Percentiles rank a stretch among this genome's conserved stretches.
Evolutionary conservation across 2,888 invertebrate species (phyloP).

Genomic region (Venusia cambrica): DNA sequence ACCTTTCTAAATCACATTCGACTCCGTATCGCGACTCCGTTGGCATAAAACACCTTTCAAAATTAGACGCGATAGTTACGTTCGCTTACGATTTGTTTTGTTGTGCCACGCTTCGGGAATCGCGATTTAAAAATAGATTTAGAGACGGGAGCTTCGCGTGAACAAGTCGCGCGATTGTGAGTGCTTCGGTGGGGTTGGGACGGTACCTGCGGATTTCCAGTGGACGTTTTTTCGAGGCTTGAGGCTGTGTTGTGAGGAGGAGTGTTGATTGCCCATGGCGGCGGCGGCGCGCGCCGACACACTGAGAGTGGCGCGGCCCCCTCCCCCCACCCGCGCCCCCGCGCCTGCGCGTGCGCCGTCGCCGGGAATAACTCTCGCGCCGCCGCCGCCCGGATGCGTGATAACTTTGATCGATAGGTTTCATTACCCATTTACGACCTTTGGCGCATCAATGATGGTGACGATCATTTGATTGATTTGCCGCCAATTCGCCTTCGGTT

Average conservation of each 20-base stretch:
- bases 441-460: slow-evolving; percentile 26
- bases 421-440: slow-evolving; percentile 30
- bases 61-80: slow-evolving; percentile 73
- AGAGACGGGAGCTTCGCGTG: slow-evolving; percentile 49
- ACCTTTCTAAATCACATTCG: slow-evolving; percentile 37
- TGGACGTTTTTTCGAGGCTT: slow-evolving; percentile 88
- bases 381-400: slow-evolving; percentile 55
- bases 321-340: slow-evolving; percentile 43
- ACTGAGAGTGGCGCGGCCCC: slow-evolving; percentile 56
- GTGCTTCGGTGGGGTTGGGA: slow-evolving; percentile 12
- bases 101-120: slow-evolving; percentile 73
- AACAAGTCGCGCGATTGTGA: slow-evolving; percentile 4
- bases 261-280: slow-evolving; percentile 79
- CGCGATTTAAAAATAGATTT: slow-evolving; percentile 73
- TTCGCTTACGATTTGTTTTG: slow-evolving; percentile 77
- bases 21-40: slow-evolving; percentile 41
- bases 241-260: slow-evolving; percentile 66
- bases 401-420: slow-evolving; percentile 63
- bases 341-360: slow-evolving; percentile 35
- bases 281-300: slow-evolving; percentile 76
- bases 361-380: slow-evolving; percentile 63
- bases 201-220: slow-evolving; percentile 91
- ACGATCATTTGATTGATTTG: slow-evolving; percentile 14
- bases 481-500: slow-evolving; percentile 9
- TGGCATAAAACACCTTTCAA: slow-evolving; percentile 69